A percentile compares a stretch with the other conserved stretches of the same genome.
Evolutionary conservation across 2,113 vertebrate species (phyloP).

Genomic region (Fulmarus glacialis): DNA sequence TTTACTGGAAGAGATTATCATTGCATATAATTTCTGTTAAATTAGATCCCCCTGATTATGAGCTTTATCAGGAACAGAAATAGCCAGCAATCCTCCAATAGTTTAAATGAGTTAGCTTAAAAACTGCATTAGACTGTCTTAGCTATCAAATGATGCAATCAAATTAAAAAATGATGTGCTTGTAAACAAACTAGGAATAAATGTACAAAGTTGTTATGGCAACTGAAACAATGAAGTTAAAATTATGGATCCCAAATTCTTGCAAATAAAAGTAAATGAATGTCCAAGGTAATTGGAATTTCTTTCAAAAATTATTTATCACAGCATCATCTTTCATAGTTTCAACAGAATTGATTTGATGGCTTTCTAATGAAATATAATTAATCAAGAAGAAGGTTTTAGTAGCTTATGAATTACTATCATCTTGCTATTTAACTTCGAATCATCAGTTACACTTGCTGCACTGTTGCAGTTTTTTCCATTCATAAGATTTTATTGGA

Average conservation of each 20-base stretch:
- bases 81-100: slow-evolving; percentile 25
- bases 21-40: slow-evolving; percentile 29
- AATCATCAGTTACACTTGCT: not conserved
- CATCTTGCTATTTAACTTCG: slow-evolving; percentile 25
- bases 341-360: slow-evolving; percentile 35
- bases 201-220: slow-evolving; percentile 42
- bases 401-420: slow-evolving; percentile 31
- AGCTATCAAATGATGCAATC: slow-evolving; percentile 46
- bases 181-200: slow-evolving; percentile 34
- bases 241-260: slow-evolving; percentile 40
- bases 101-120: slow-evolving; percentile 50
- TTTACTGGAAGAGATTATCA: not conserved
- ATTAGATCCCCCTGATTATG: slow-evolving; percentile 22
- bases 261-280: slow-evolving; percentile 48
- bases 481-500: not conserved
- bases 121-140: slow-evolving; percentile 41
- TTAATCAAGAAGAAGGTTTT: slow-evolving; percentile 42
- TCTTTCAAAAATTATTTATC: slow-evolving; percentile 46
- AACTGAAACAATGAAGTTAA: slow-evolving; percentile 27
- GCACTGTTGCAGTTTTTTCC: not conserved
- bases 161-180: slow-evolving; percentile 54
- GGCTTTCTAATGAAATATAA: slow-evolving; percentile 43
- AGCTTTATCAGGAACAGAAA: slow-evolving; percentile 45
- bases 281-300: slow-evolving; percentile 47
- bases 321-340: not conserved